A percentile compares a stretch with the other conserved stretches of the same genome.
Conservation (phyloP, 2,113 vertebrate species). For the Chaenocephalus aceratus region DNA sequence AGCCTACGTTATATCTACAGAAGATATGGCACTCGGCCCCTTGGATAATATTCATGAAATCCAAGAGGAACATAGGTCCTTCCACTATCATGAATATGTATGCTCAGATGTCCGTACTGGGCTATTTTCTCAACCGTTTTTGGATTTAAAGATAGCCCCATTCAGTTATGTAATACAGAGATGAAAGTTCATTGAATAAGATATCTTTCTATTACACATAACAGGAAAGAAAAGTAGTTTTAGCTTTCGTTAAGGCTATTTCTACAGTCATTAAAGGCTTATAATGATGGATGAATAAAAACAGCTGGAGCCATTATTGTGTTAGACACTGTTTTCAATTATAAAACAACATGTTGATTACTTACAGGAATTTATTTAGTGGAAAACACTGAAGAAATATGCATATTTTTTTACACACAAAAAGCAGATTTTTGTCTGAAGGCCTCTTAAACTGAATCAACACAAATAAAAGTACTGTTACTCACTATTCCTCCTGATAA, state of each 20-base stretch:
- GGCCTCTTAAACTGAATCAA: too few relatives aligned
- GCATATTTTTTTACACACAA: neutral
- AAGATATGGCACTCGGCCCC: too few relatives aligned
- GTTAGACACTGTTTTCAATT: neutral
- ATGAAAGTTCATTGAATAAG: neutral
- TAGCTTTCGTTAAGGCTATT: neutral
- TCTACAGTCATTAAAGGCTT: neutral
- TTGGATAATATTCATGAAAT: too few relatives aligned
- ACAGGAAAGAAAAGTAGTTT: neutral
- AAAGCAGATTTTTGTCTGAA: neutral
- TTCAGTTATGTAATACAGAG: neutral
- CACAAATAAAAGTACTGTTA: conserved; percentile 31
- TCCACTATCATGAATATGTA: neutral
- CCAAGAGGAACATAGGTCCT: neutral
- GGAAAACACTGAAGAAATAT: conserved; percentile 4
- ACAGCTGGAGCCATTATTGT: neutral
- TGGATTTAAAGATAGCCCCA: neutral
- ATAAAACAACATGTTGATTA: neutral
- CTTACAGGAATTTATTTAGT: neutral
- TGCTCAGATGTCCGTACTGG: neutral
- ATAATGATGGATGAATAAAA: neutral
- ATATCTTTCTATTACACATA: neutral
- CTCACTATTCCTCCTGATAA: conserved; percentile 90
- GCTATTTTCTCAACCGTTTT: neutral
- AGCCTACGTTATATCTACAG: neutral